Evolutionary conservation across 2,113 vertebrate genomes (phyloP).

Genomic region (Cyprinodon tularosa): DNA sequence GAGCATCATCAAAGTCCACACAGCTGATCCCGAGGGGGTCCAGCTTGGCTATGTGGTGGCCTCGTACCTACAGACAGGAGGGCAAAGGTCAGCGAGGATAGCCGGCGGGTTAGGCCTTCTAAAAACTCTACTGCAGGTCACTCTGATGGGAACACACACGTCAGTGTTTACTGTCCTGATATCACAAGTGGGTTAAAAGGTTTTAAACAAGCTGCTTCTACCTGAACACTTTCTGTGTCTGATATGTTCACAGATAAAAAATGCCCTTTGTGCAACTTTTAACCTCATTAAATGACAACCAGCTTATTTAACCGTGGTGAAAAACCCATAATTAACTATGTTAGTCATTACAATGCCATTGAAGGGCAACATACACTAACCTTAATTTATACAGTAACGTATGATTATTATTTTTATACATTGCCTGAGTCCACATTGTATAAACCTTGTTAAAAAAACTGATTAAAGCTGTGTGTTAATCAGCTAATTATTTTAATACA

Average conservation of each 20-base stretch:
- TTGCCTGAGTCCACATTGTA: no score
- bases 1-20: conserved; percentile 94
- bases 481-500: no score
- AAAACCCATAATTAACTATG: no score
- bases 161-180: not conserved
- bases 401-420: no score
- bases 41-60: conserved; percentile 95
- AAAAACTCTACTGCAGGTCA: not conserved
- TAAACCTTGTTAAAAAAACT: no score
- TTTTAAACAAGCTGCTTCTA: not conserved
- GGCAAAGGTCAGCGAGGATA: conserved; percentile 12
- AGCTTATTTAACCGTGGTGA: no score
- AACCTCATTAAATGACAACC: not conserved
- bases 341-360: no score
- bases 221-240: not conserved
- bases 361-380: no score
- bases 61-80: conserved; percentile 88
- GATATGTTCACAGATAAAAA: not conserved
- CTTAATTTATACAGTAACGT: no score
- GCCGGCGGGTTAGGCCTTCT: not conserved
- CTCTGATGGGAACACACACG: not conserved
- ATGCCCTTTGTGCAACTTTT: not conserved
- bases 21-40: conserved; percentile 97
- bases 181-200: not conserved
- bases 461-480: no score